Evolutionary conservation across 1,140 invertebrate species (phyloP), one percentile per base, ranked within the genome.

Genomic region (Ostrea edulis): DNA sequence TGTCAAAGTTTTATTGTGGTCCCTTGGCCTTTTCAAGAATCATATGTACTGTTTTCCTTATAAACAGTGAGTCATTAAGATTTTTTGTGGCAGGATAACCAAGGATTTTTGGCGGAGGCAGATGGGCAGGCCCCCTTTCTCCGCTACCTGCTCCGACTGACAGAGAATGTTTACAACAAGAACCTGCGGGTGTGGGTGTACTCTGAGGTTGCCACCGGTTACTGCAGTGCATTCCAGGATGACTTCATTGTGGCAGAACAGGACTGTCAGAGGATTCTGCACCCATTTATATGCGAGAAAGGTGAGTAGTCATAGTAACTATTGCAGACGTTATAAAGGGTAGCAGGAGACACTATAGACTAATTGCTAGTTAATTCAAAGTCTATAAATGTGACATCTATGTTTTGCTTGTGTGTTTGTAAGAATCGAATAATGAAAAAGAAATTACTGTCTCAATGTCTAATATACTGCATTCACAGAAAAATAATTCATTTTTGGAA

Each of bases 251-350:
- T 92, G 0, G 91, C 90, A 68, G 92, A 93, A 58, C 89, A 93
- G 85, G 93, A 94, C 68, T 94, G 93, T 89, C 85, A 90, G 20
- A 88, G 90, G 52, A 90, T 91, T 2, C 89, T 93, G 11, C 91
- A 91, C 81, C 93, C 93, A 12, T 94, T 94, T 83, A 90, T 94
- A 22, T 94, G 94, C 92, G 93, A 94, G 83, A 93, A 92, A 92
- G 93, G 93, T 94, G 22, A 12, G 82, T 83, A n/a, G 17, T 52
- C 51, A 35, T 29, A 14, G 29, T 25, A 77, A 35, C 44, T 17
- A 81, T 29, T 44, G 35, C 35, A 44, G 35, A 44, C 5, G 5
- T 81, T 81, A 35, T 81, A 51, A 51, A 81, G 44, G 22, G 8
- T 20, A 4, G 9, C n/a, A 17, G 7, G 17, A 62, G 55, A 8